These are phyloP conservation scores for Trinectes maculatus DNA, from an alignment of 2,113 vertebrate genomes.

Conservation along the genomic window DNA sequence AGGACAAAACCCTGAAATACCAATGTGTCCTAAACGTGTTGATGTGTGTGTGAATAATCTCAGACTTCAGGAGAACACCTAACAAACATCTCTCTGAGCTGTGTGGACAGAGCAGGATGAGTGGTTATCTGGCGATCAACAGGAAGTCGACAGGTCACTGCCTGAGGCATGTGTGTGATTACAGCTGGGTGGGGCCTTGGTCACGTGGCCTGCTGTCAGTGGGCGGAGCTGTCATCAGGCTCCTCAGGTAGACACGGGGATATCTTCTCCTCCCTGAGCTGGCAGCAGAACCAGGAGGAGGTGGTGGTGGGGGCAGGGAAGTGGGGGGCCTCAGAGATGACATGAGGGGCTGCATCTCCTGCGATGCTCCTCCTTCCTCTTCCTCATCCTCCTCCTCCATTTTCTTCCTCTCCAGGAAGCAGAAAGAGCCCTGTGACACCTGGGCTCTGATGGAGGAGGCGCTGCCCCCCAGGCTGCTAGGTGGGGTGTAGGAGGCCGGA, in stretches of 20 bases:
- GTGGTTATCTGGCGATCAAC: slow-evolving; percentile 25
- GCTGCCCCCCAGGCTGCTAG: slow-evolving; percentile 41
- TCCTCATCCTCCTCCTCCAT: slow-evolving; percentile 54
- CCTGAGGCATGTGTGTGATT: not conserved
- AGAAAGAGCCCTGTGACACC: slow-evolving; percentile 77
- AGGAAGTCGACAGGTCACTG: too few species aligned
- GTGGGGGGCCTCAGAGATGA: slow-evolving; percentile 72
- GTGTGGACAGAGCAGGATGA: not conserved
- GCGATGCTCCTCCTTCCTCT: slow-evolving; percentile 57
- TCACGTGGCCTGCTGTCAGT: slow-evolving; percentile 53
- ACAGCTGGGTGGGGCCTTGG: slow-evolving; percentile 76
- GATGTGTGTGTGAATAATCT: too few species aligned
- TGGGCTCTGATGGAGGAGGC: slow-evolving; percentile 33
- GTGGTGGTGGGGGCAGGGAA: slow-evolving; percentile 68
- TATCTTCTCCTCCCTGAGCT: slow-evolving; percentile 78
- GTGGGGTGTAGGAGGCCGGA: slow-evolving; percentile 61
- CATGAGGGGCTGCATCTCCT: slow-evolving; percentile 92
- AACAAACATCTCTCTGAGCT: too few species aligned
- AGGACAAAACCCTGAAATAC: too few species aligned
- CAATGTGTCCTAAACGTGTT: too few species aligned
- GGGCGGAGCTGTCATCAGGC: slow-evolving; percentile 75
- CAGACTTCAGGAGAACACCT: too few species aligned
- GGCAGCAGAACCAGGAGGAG: slow-evolving; percentile 55
- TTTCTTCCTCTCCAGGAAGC: slow-evolving; percentile 81
- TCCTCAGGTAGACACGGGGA: slow-evolving; percentile 83